A percentile compares a stretch with the other conserved stretches of the same genome.
phyloP scores from a whole-genome alignment of 1,140 invertebrate species.

The Hylyphantes graminicola region DNA sequence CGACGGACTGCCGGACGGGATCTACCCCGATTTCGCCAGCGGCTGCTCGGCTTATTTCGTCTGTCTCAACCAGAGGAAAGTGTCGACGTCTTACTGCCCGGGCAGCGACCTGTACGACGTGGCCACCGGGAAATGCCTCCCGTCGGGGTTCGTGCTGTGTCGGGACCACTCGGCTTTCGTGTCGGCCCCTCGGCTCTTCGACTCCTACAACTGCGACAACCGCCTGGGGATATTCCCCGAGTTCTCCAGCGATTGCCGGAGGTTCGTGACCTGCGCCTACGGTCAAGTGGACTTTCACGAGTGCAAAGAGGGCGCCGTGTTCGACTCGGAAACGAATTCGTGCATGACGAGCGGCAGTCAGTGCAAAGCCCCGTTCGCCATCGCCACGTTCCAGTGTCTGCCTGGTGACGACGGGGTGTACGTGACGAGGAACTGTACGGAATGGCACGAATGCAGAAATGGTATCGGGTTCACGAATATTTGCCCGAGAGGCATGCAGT shows the following conservation, averaged over 20 bases:
- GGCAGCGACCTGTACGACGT: constrained; percentile 66
- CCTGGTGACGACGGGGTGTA: constrained; percentile 58
- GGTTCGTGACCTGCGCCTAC: constrained; percentile 39
- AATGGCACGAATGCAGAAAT: constrained; percentile 59
- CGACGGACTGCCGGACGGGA: constrained; percentile 68
- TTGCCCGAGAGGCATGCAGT: constrained; percentile 32
- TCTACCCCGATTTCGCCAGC: constrained; percentile 70
- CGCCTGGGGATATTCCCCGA: constrained; percentile 41
- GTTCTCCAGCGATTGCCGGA: constrained; percentile 44
- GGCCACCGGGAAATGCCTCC: constrained; percentile 45
- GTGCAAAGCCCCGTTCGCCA: constrained; percentile 38
- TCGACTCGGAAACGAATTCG: constrained; percentile 23
- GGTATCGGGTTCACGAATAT: constrained; percentile 44
- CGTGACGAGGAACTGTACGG: constrained; percentile 6
- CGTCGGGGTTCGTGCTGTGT: constrained; percentile 46
- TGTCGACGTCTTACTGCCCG: constrained; percentile 65
- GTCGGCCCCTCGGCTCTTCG: constrained; percentile 28
- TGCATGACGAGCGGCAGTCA: neutral
- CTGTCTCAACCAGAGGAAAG: constrained; percentile 69
- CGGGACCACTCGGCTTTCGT: neutral
- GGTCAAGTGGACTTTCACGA: constrained; percentile 18
- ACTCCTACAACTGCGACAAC: constrained; percentile 49
- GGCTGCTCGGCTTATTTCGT: constrained; percentile 72
- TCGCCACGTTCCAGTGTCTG: constrained; percentile 53
- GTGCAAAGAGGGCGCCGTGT: constrained; percentile 21